Evolutionary conservation across 2,113 vertebrate genomes (phyloP).

Genomic region (Struthidea cinerea): DNA sequence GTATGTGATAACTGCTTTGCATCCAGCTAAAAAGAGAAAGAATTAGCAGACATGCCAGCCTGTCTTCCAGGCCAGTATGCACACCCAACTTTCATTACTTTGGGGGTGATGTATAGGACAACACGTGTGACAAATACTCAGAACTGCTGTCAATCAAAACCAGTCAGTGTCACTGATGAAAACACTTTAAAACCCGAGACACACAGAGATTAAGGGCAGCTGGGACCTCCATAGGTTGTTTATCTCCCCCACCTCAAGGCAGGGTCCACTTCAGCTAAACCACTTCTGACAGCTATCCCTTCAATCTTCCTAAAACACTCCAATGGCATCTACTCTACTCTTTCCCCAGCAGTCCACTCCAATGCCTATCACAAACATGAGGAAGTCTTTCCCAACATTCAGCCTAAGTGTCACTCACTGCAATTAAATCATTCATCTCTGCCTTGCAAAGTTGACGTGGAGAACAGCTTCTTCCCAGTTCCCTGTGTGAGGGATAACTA

Average conservation of each 20-base stretch:
- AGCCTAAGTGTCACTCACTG: background rate
- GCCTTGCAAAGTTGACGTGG: background rate
- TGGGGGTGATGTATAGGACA: background rate
- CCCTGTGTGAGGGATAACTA: background rate
- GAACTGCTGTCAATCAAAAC: background rate
- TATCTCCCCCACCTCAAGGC: background rate
- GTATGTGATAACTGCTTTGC: conserved; percentile 87
- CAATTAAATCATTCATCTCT: background rate
- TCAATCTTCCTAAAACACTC: background rate
- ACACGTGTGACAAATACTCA: background rate
- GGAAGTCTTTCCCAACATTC: background rate
- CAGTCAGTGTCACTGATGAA: background rate
- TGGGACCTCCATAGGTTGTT: background rate
- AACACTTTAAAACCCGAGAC: background rate
- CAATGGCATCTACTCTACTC: background rate
- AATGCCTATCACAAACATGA: background rate
- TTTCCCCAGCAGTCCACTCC: background rate
- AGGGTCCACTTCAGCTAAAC: background rate
- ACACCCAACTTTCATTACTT: background rate
- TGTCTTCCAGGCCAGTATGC: background rate
- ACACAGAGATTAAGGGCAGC: background rate
- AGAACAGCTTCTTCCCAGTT: background rate
- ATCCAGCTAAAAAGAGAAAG: conserved; percentile 75
- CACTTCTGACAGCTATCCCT: background rate
- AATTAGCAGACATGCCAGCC: background rate